Percentiles rank a stretch among this genome's conserved stretches.
phyloP scores from a whole-genome alignment of 2,797 vertebrate species.

The Ctenochaetus hawaiiensis region DNA sequence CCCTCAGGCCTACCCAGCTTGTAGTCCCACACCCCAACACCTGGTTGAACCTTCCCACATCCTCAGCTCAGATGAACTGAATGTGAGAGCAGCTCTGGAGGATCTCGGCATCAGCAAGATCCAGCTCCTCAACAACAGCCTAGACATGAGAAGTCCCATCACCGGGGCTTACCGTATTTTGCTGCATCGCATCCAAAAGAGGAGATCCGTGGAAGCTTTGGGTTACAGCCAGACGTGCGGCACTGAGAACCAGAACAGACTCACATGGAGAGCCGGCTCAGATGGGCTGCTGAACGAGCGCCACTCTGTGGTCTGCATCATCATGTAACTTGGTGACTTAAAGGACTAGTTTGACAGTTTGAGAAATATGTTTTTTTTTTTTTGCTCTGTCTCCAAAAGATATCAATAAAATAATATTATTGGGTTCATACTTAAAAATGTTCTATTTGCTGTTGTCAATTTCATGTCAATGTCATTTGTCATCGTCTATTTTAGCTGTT shows the following conservation, averaged over 20 bases:
- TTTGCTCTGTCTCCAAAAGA: neutral
- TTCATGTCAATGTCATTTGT: no score
- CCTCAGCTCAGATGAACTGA: slow-evolving; percentile 73
- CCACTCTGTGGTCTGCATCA: slow-evolving; percentile 71
- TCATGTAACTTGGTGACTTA: slow-evolving; percentile 66
- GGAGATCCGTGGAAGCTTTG: slow-evolving; percentile 62
- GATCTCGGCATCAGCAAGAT: slow-evolving; percentile 75
- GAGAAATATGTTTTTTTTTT: neutral
- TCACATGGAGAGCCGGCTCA: slow-evolving; percentile 50
- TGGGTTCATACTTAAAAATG: neutral
- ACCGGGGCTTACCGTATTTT: slow-evolving; percentile 82
- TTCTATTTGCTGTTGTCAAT: neutral
- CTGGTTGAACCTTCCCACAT: slow-evolving; percentile 54
- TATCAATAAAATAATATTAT: neutral
- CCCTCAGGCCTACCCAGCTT: slow-evolving; percentile 60
- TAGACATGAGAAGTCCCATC: slow-evolving; percentile 75
- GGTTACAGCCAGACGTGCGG: slow-evolving; percentile 43
- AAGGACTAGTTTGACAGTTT: neutral
- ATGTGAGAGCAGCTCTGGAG: slow-evolving; percentile 70
- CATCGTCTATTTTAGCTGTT: no score
- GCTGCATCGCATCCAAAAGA: slow-evolving; percentile 80
- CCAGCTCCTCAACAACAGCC: slow-evolving; percentile 73
- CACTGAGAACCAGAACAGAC: slow-evolving; percentile 50
- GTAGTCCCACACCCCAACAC: slow-evolving; percentile 59
- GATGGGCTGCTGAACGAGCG: slow-evolving; percentile 50